Evolutionary conservation across 2,797 vertebrate genomes (phyloP).

Genomic region (Sebastes umbrosus): DNA sequence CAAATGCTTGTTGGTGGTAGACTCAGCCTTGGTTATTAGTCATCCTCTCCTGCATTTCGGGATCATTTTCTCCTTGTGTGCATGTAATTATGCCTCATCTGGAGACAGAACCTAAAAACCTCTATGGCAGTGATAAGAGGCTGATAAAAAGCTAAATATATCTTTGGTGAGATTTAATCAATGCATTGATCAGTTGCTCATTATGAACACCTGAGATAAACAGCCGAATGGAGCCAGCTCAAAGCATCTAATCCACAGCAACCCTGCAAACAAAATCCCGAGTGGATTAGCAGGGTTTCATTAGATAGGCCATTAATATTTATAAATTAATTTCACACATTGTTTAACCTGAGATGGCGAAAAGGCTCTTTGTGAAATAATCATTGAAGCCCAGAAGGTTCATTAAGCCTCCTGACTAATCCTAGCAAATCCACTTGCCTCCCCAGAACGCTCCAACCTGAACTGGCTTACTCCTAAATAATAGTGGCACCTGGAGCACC

Average conservation of each 20-base stretch:
- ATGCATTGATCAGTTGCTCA: constrained; percentile 52
- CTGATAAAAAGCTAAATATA: constrained; percentile 41
- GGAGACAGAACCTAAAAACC: constrained; percentile 13
- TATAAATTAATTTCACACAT: constrained; percentile 72
- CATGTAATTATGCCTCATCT: constrained; percentile 41
- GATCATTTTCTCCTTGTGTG: constrained; percentile 14
- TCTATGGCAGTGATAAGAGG: constrained; percentile 19
- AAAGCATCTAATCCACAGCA: constrained; percentile 20
- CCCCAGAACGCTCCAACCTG: constrained; percentile 10
- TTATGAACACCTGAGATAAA: constrained; percentile 52
- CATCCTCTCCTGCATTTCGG: constrained; percentile 18
- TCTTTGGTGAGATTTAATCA: constrained; percentile 55
- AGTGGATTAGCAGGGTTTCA: constrained; percentile 60
- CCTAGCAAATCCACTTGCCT: constrained; percentile 47
- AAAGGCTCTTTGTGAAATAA: constrained; percentile 60
- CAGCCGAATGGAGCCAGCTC: constrained; percentile 6
- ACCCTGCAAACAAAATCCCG: constrained; percentile 30
- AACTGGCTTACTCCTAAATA: constrained; percentile 29
- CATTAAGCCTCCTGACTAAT: constrained; percentile 63
- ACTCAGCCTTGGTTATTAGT: constrained; percentile 24
- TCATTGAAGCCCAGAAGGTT: constrained; percentile 52
- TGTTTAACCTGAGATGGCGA: constrained; percentile 61
- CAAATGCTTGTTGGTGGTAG: neutral
- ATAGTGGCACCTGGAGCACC: constrained; percentile 17
- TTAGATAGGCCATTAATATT: constrained; percentile 65